Evolutionary conservation across 2,888 invertebrate species (phyloP).

Genomic region (Anoplius nigerrimus): DNA sequence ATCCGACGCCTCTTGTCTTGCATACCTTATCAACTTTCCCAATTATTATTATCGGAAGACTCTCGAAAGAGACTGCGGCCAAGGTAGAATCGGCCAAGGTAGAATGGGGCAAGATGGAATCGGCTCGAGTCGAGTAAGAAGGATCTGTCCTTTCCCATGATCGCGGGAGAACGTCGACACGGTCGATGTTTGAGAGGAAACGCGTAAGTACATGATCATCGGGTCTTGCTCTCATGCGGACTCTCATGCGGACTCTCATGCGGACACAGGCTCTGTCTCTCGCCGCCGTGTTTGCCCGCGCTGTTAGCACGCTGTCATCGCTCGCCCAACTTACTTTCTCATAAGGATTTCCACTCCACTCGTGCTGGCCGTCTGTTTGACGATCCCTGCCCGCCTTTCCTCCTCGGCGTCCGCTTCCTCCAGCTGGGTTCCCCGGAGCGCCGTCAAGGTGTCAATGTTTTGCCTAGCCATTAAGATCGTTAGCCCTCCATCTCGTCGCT

Average conservation of each 20-base stretch:
- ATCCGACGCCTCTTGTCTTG: conserved; percentile 42
- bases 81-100: no score
- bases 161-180: conserved; percentile 49
- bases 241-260: conserved; percentile 26
- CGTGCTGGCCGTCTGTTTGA: conserved; percentile 65
- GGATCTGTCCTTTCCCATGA: conserved; percentile 56
- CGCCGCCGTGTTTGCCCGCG: conserved; percentile 71
- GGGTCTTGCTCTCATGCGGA: conserved; percentile 4
- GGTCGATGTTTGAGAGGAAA: conserved; percentile 71
- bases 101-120: no score
- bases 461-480: conserved; percentile 68
- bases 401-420: conserved; percentile 42
- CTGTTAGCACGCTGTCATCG: conserved; percentile 74
- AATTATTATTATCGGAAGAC: no score
- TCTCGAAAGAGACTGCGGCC: no score
- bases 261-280: conserved; percentile 63
- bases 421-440: conserved; percentile 55
- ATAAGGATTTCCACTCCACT: conserved; percentile 61
- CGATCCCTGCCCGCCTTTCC: conserved; percentile 53
- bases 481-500: conserved; percentile 46
- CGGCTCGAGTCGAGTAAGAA: conserved; percentile 17
- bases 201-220: conserved; percentile 72
- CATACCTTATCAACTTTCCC: not conserved
- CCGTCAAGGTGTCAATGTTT: conserved; percentile 71
- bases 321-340: conserved; percentile 69